Percentiles rank a stretch among this genome's conserved stretches.
These are phyloP conservation scores for Potamilus streckersoni DNA, from an alignment of 1,140 invertebrate genomes.

Conservation along the genomic window DNA sequence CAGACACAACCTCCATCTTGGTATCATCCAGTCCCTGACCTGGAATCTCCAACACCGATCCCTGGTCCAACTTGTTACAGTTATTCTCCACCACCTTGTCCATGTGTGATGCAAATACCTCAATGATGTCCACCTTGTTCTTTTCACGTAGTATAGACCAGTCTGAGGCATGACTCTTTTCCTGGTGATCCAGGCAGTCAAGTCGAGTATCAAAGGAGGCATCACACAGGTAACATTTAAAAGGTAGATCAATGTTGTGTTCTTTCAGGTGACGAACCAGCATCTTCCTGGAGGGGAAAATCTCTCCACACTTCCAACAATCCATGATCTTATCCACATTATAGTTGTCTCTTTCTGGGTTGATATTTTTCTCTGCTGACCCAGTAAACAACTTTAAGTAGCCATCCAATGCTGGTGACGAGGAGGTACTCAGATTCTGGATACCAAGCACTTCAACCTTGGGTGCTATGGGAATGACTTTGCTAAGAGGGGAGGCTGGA, in stretches of 20 bases:
- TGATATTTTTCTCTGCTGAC: conserved; percentile 46
- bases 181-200: conserved; percentile 85
- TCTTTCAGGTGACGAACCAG: conserved; percentile 61
- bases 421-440: neutral
- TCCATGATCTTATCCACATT: conserved; percentile 60
- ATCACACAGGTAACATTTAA: conserved; percentile 94
- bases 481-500: conserved; percentile 7
- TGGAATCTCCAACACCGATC: conserved; percentile 41
- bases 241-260: conserved; percentile 77
- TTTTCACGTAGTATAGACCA: conserved; percentile 64
- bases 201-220: conserved; percentile 83
- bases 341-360: conserved; percentile 58
- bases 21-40: conserved; percentile 70
- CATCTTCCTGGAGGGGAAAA: conserved; percentile 54
- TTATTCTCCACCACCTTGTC: conserved; percentile 58
- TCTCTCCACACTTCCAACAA: conserved; percentile 60
- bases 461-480: conserved; percentile 1
- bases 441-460: neutral
- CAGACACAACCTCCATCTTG: conserved; percentile 70
- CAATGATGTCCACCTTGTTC: conserved; percentile 57
- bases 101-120: conserved; percentile 51
- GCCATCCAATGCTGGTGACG: conserved; percentile 5
- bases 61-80: conserved; percentile 46
- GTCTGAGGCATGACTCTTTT: conserved; percentile 74
- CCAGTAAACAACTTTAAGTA: conserved; percentile 37